Base-by-base conservation (phyloP, 2,113 vertebrate genomes). In the Toxotes jaculatrix region DNA sequence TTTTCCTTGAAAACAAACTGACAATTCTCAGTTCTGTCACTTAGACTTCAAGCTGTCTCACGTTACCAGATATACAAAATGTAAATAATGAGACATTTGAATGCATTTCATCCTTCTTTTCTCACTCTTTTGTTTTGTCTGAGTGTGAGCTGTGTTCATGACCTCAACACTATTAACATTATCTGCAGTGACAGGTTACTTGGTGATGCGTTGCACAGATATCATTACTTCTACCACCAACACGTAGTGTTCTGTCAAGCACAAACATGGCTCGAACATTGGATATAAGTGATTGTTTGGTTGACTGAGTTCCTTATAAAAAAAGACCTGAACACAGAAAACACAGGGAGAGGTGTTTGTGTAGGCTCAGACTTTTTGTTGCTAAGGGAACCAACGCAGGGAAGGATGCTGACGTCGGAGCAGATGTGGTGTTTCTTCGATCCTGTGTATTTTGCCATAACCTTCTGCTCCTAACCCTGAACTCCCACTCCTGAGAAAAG, bases 351-450 rank as follows among this genome's bases (percentile, higher is more conserved):
- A 78, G 40, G 65, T 80, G 45, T 91, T 59, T 77, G 73, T 79
- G 59, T 70, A 67, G 68, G 80, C 72, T 85, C 45, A 64, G 65
- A 80, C 65, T 84, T 83, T 87, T 70, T 64, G 83, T 91, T 91
- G 75, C 91, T 38, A 85, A 7, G 86, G 86, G 62, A 88, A 91
- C 85, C 74, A 77, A 75, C 23, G 27, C 27, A 51, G 19, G 36
- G 47, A 80, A 69, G 68, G 70, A 79, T 55, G 79, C 62, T 83
- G 83, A 86, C 61, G 56, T 78, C 14, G 10, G 36, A 77, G 61
- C 77, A 67, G 55, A 79, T 67, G 73, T 42, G 36, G 17, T n/a
- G 38, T 67, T 60, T 51, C 73, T 21, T 76, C 78, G 61, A 36
- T 60, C 32, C 23, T 55, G 72, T 57, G 53, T 66, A 67, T 65